Evolutionary conservation across 1,140 invertebrate genomes (phyloP), one percentile per base, ranked within the genome.

Genomic region (Brachionus rubens): DNA sequence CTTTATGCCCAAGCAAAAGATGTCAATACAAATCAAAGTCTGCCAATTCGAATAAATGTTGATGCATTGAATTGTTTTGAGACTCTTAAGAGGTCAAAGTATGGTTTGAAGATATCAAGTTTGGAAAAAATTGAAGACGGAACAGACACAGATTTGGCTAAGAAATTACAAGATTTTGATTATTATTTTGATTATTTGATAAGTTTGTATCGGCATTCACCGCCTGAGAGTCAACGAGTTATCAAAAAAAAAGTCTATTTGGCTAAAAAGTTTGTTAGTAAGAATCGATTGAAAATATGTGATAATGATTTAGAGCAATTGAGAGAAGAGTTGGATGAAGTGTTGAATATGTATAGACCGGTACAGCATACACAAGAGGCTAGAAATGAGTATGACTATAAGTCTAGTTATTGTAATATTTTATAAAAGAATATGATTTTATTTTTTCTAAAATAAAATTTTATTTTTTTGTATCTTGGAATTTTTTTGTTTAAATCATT

Each of bases 131-230:
- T 24, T 21, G 36, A 65, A 12, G 33, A 65, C 41, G 40, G 59
- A 41, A 41, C 24, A 28, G 59, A 65, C 19, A 9, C 36, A 3
- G 16, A 65, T 19, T 65, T 65, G 40, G 59, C 59, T 9, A 65
- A 65, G 41, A 41, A 65, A 43, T 19, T 65, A 2, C 59, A 65
- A 24, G 59, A 65, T 26, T 65, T 65, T 43, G 59, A 65, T 28
- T 65, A 21, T 21, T 65, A 41, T 43, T 65, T 65, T 41, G 59
- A 65, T 5, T 65, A 65, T 65, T 65, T 65, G 16, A 3, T 24
- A 3, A 30, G 41, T 12, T 41, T 65, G n/a, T 65, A 41, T 19
- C 26, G 19, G 14, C 6, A 41, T 21, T 65, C 59, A 24, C 10
- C 33, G 41, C 1, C 21, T 9, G 40, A 65, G 0, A 14, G 19